phyloP scores from a whole-genome alignment of 1,140 invertebrate species.

The Cylas formicarius region DNA sequence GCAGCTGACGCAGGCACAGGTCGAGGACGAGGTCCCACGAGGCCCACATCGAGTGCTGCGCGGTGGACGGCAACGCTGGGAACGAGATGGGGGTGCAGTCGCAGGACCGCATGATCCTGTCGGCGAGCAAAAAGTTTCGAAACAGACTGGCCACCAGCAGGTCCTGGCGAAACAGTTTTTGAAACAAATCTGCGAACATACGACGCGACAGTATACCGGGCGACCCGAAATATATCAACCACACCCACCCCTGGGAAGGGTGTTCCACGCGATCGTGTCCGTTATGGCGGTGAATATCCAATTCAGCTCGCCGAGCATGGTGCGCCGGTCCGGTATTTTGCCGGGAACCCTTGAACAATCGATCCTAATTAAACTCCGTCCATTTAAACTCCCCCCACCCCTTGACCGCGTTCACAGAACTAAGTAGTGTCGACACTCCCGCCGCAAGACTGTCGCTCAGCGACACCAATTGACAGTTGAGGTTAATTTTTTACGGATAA shows the following conservation, averaged over 20 bases:
- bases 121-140: constrained; percentile 94
- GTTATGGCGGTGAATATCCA: constrained; percentile 99
- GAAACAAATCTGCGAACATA: constrained; percentile 74
- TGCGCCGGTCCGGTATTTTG: constrained; percentile 86
- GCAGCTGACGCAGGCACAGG: constrained; percentile 73
- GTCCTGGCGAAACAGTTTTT: constrained; percentile 95
- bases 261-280: constrained; percentile 99
- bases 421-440: no score
- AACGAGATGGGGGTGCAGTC: constrained; percentile 91
- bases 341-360: constrained; percentile 86
- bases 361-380: constrained; percentile 11
- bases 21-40: constrained; percentile 98
- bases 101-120: constrained; percentile 92
- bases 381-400: no score
- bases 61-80: constrained; percentile 83
- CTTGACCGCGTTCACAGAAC: no score
- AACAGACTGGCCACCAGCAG: constrained; percentile 96
- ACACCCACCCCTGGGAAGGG: constrained; percentile 67
- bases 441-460: no score
- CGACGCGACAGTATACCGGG: neutral
- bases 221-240: neutral
- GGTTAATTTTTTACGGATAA: no score
- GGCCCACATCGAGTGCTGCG: constrained; percentile 87
- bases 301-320: constrained; percentile 97
- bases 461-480: no score